These are phyloP conservation scores for Aphis craccivora DNA, from an alignment of 1,140 invertebrate genomes.

Conservation along the genomic window DNA sequence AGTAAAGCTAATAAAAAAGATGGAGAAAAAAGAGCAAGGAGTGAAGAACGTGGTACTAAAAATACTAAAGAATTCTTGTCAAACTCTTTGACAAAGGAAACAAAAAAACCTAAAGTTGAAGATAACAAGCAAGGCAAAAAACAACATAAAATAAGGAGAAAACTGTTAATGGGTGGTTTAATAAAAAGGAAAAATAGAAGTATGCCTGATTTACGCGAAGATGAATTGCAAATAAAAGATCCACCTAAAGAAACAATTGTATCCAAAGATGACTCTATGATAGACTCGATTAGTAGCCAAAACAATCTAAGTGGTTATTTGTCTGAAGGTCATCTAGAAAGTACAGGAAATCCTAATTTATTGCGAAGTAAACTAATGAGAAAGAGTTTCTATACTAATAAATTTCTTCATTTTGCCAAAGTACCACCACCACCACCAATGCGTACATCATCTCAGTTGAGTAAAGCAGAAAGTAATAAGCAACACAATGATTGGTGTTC, in stretches of 20 bases:
- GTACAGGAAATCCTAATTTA: slow-evolving; percentile 79
- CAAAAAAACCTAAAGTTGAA: slow-evolving; percentile 63
- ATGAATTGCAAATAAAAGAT: slow-evolving; percentile 63
- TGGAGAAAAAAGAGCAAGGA: slow-evolving; percentile 81
- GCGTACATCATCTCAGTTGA: slow-evolving; percentile 83
- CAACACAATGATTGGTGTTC: slow-evolving; percentile 65
- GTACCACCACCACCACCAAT: slow-evolving; percentile 86
- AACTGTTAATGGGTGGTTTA: slow-evolving; percentile 86
- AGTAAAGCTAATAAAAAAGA: slow-evolving; percentile 76
- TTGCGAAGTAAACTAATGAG: slow-evolving; percentile 87
- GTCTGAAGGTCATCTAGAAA: slow-evolving; percentile 86
- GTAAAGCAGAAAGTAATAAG: slow-evolving; percentile 66
- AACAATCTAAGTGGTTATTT: slow-evolving; percentile 79
- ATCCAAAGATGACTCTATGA: slow-evolving; percentile 78
- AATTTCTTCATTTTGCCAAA: slow-evolving; percentile 76
- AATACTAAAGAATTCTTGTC: slow-evolving; percentile 62
- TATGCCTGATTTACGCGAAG: slow-evolving; percentile 86
- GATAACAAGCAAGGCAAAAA: slow-evolving; percentile 79
- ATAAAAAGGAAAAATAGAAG: slow-evolving; percentile 88
- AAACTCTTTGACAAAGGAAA: slow-evolving; percentile 61
- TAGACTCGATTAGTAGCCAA: slow-evolving; percentile 73
- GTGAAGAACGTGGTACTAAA: slow-evolving; percentile 80
- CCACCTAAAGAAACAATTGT: slow-evolving; percentile 53
- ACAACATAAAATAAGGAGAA: slow-evolving; percentile 88
- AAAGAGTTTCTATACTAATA: slow-evolving; percentile 85